Percentiles rank a stretch among this genome's conserved stretches.
Conservation (phyloP, 2,113 vertebrate species). For the Neotoma lepida region DNA sequence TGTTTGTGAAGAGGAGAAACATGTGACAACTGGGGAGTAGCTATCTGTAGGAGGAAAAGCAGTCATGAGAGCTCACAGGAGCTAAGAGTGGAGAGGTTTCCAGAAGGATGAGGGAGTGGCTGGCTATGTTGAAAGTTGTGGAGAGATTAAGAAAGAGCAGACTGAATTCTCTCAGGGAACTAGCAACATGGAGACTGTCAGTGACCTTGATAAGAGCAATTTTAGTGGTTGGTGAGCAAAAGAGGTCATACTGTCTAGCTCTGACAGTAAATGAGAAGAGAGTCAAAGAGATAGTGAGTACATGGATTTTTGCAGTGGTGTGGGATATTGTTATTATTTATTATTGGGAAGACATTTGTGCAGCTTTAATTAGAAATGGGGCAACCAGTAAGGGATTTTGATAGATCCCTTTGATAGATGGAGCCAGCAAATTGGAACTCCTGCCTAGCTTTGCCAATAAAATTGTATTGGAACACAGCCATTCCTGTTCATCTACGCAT, state of each 20-base stretch:
- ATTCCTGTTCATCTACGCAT: neutral
- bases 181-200: conserved; percentile 24
- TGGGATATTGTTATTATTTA: neutral
- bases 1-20: neutral
- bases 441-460: conserved; percentile 43
- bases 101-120: conserved; percentile 40
- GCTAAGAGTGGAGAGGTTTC: neutral
- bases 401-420: conserved; percentile 32
- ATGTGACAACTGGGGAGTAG: neutral
- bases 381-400: conserved; percentile 6
- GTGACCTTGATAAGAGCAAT: conserved; percentile 39
- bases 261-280: neutral
- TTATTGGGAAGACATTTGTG: conserved; percentile 2
- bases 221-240: conserved; percentile 6
- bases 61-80: neutral
- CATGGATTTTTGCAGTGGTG: neutral
- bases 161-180: conserved; percentile 28
- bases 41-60: neutral
- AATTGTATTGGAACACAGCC: neutral
- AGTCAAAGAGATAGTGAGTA: neutral
- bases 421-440: neutral
- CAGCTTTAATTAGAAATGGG: conserved; percentile 8
- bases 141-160: conserved; percentile 35
- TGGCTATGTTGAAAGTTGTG: conserved; percentile 46
- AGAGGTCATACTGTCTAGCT: neutral